phyloP scores from a whole-genome alignment of 2,888 invertebrate genomes.

The Prosopocoilus inquinatus region DNA sequence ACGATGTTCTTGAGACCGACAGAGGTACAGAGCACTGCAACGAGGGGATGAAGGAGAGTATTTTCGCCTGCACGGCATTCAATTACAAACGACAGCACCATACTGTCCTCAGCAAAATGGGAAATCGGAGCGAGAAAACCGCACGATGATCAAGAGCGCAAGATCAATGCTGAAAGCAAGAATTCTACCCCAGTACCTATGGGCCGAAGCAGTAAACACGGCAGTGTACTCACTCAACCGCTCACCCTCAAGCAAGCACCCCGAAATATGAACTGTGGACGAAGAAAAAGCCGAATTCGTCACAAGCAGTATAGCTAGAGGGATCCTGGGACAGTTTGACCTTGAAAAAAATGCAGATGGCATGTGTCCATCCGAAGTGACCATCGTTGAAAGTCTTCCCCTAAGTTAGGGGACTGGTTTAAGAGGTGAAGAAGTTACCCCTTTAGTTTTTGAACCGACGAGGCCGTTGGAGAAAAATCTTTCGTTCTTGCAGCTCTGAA shows the following conservation, averaged over 20 bases:
- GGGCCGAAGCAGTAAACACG: slow-evolving; percentile 42
- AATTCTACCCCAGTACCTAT: slow-evolving; percentile 32
- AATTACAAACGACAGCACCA: slow-evolving; percentile 28
- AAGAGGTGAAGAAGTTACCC: too few species aligned
- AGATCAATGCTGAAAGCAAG: slow-evolving; percentile 36
- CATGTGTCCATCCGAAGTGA: too few species aligned
- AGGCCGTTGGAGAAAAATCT: too few species aligned
- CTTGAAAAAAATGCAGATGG: too few species aligned
- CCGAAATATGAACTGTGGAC: slow-evolving; percentile 25
- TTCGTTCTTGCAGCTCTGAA: too few species aligned
- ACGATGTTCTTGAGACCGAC: slow-evolving; percentile 21
- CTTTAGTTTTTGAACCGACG: too few species aligned
- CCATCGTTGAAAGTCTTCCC: too few species aligned
- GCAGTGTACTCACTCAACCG: slow-evolving; percentile 39
- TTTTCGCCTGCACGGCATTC: slow-evolving; percentile 27
- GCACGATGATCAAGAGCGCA: slow-evolving; percentile 40
- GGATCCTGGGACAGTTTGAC: too few species aligned
- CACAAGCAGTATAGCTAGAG: too few species aligned
- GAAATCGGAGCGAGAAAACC: slow-evolving; percentile 34
- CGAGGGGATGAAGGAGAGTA: slow-evolving; percentile 18
- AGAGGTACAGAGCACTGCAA: slow-evolving; percentile 16
- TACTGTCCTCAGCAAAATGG: slow-evolving; percentile 38
- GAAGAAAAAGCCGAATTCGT: neutral
- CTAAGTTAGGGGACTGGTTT: too few species aligned
- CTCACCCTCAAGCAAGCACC: slow-evolving; percentile 15